Percentiles rank a stretch among this genome's conserved stretches.
Evolutionary conservation across 1,140 invertebrate genomes (phyloP).

Genomic region (Calephelis nemesis): DNA sequence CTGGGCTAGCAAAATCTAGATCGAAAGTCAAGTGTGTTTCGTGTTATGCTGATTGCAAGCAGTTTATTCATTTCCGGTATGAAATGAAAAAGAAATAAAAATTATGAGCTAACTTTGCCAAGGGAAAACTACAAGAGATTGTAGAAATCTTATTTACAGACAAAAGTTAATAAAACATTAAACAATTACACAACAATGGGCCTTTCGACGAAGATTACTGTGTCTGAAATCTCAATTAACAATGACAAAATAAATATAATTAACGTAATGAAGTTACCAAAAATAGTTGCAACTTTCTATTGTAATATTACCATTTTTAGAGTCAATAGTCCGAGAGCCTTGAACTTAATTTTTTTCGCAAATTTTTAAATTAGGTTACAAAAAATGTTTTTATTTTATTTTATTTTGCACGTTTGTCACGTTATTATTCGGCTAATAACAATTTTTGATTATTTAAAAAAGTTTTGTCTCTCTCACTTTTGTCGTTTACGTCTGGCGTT

Average conservation of each 20-base stretch:
- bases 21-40: no score
- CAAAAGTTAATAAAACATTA: not conserved
- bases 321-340: not conserved
- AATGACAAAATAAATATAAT: slow-evolving; percentile 4
- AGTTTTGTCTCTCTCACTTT: no score
- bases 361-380: not conserved
- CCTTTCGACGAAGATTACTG: not conserved
- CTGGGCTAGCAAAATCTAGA: no score
- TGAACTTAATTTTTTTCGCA: not conserved
- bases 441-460: no score
- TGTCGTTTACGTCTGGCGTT: no score
- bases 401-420: no score
- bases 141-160: not conserved
- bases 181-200: slow-evolving; percentile 4
- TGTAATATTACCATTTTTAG: slow-evolving; percentile 1
- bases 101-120: no score
- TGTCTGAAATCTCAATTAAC: not conserved
- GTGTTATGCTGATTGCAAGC: no score
- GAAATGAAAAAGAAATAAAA: no score
- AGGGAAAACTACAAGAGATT: not conserved
- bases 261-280: slow-evolving; percentile 5
- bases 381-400: not conserved
- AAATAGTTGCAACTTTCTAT: slow-evolving; percentile 10
- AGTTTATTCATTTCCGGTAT: no score
- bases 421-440: no score